Conservation (phyloP, 2,797 vertebrate species). For the Clamator glandarius region DNA sequence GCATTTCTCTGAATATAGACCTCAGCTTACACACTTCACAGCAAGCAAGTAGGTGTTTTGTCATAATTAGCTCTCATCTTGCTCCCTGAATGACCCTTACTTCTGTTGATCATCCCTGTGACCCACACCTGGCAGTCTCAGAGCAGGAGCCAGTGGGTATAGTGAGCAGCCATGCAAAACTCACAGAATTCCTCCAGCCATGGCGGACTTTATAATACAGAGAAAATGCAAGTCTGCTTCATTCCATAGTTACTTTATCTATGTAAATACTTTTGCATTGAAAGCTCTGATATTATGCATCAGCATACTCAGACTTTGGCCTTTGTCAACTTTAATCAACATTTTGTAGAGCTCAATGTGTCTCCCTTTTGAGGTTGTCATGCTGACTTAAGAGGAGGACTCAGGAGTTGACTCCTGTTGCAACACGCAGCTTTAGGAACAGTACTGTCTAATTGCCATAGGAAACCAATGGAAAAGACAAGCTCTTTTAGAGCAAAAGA, state of each 20-base stretch:
- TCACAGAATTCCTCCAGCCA: neutral
- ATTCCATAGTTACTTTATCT: neutral
- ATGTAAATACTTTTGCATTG: constrained; percentile 7
- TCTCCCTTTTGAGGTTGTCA: neutral
- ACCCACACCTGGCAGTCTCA: neutral
- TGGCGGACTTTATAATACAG: neutral
- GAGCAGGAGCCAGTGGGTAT: neutral
- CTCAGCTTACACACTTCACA: neutral
- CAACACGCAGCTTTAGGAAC: neutral
- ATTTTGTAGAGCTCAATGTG: constrained; percentile 35
- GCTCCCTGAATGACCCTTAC: neutral
- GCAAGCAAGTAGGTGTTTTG: neutral
- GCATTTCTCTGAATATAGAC: neutral
- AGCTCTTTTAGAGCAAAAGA: neutral
- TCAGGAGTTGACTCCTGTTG: neutral
- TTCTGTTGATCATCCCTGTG: neutral
- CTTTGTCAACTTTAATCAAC: constrained; percentile 29
- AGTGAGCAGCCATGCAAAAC: neutral
- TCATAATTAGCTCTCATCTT: neutral
- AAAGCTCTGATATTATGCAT: constrained; percentile 27
- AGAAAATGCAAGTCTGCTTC: neutral
- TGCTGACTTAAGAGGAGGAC: neutral
- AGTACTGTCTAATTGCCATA: neutral
- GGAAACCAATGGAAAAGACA: neutral
- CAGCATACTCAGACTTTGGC: neutral